Evolutionary conservation across 2,888 invertebrate genomes (phyloP), one percentile per base, ranked within the genome.

Genomic region (Aleiodes leptofemur): DNA sequence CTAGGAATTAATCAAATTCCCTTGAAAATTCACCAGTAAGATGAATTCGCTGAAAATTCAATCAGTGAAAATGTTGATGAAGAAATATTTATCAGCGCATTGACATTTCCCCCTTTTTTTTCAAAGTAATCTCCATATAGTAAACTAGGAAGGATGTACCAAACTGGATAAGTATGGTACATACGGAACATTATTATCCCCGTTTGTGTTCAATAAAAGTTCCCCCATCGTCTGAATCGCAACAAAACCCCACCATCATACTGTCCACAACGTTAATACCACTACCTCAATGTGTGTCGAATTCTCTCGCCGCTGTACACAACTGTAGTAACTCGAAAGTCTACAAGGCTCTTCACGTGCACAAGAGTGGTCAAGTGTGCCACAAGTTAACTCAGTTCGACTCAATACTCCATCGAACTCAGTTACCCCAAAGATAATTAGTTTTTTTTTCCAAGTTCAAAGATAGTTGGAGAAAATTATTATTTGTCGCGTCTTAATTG

Each of bases 121-220:
- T 48, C n/a, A 23, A 48, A 48, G 55, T 48, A 64, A 70, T 68
- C 76, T 78, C 76, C 76, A 78, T 78, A 78, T 78, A 79, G 76
- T 74, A 75, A 81, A 77, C 78, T 80, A 82, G 83, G 82, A 82
- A 83, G 84, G 84, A 84, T 83, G 83, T 83, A 69, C 77, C 82
- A 84, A 84, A 83, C 83, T 84, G 82, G 78, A 84, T 84, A 84
- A 84, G 80, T 83, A 76, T 64, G 64, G 64, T 77, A 70, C 74
- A 76, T 71, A 69, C 68, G 74, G 74, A 69, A 77, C 75, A 76
- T 79, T 73, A 69, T 74, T 70, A 70, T 55, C 57, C 71, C 73
- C 74, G 76, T 77, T 64, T 76, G 73, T 66, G 69, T 74, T 76
- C 76, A 79, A 77, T 76, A 75, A 76, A 74, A 66, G 74, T 70